Base-by-base conservation (phyloP, 2,113 vertebrate genomes). In the Pao palembangensis region DNA sequence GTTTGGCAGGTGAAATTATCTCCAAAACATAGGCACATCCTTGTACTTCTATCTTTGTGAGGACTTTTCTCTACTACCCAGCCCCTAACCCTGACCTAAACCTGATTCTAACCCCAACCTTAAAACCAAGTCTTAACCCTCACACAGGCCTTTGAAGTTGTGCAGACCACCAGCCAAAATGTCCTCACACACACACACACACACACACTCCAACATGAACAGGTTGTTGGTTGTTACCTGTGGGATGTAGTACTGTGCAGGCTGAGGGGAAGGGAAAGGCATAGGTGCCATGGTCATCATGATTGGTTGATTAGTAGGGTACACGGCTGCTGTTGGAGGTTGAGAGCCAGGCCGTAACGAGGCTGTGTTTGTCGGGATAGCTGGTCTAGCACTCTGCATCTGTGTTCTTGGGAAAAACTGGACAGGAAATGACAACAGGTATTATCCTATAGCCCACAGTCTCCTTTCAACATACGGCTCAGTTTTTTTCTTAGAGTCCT, bases 341-440 rank as follows among this genome's bases (percentile, higher is more conserved):
- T 98, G 97, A 0, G 94, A 92, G 52, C 94, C 94, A 0, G 95
- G 92, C 64, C 96, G 95, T 80, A 99, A 87, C 75, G 95, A 94
- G 69, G 94, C 93, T 44, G 82, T 92, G 91, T 93, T 98, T 64
- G 93, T 94, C 57, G 94, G 93, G 85, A 99, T 91, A 75, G 93
- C 86, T 12, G 95, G 92, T 86, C 97, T 84, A 0, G 95, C 91
- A 65, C 95, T 91, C 88, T 98, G 97, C 82, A 98, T 94, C 82
- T 94, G 96, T 80, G 95, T 89, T 90, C 97, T 94, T 92, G 94
- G 96, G 67, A 99, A 96, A 94, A 99, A 98, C 96, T 98, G 51
- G 48, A 61, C 51, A 64, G 3, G 56, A 3, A 55, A 64, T 70
- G 64, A 64, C 73, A 17, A 71, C 19, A 52, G 62, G 10, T 18